These are phyloP conservation scores for Theocolax elegans DNA, from an alignment of 1,140 invertebrate genomes.

Conservation along the genomic window DNA sequence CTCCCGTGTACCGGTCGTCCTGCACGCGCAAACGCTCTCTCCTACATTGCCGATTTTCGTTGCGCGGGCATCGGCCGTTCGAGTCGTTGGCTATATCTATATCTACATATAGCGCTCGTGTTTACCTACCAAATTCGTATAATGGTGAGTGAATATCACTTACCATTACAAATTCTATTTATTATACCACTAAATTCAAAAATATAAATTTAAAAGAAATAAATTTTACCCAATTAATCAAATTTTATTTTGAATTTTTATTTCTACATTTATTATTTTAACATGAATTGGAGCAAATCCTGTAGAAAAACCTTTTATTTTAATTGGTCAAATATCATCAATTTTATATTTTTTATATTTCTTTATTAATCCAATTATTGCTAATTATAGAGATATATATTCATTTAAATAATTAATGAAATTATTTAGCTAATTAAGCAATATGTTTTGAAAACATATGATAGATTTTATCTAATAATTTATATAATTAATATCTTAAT, in stretches of 20 bases:
- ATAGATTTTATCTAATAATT: slow-evolving; percentile 62
- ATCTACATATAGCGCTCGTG: no score
- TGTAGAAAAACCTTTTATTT: slow-evolving; percentile 72
- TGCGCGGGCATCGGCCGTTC: no score
- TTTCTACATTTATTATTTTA: slow-evolving; percentile 68
- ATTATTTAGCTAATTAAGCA: slow-evolving; percentile 70
- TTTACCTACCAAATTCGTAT: no score
- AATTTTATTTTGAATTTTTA: slow-evolving; percentile 71
- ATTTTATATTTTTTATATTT: slow-evolving; percentile 70
- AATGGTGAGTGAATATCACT: no score
- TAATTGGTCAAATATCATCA: slow-evolving; percentile 71
- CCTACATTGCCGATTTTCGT: no score
- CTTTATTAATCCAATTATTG: slow-evolving; percentile 59
- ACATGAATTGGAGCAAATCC: slow-evolving; percentile 75
- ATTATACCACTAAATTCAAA: no score
- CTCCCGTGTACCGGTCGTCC: no score
- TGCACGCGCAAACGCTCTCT: no score
- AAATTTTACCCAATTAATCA: slow-evolving; percentile 61
- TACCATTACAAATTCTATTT: no score
- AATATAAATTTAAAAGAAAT: slow-evolving; percentile 66
- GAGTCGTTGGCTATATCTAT: no score
- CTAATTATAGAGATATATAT: slow-evolving; percentile 48
- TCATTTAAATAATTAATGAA: no score
- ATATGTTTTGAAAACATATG: slow-evolving; percentile 74
- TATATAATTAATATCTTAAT: no score